phyloP scores from a whole-genome alignment of 2,113 vertebrate species.

The Corythornis vintsioides region DNA sequence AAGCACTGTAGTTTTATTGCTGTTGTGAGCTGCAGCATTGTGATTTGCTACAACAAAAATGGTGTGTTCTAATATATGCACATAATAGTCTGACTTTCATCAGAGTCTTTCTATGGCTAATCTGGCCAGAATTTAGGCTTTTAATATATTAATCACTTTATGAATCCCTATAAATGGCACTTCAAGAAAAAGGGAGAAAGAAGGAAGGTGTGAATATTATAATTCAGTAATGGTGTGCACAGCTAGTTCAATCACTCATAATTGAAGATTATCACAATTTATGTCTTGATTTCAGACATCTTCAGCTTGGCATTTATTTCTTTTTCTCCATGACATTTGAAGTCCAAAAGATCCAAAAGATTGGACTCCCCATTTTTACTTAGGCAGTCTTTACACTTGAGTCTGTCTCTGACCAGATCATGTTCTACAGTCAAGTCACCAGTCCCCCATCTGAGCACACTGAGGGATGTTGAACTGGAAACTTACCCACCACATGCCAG shows the following conservation, averaged over 20 bases:
- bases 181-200: neutral
- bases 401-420: neutral
- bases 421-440: neutral
- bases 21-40: neutral
- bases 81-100: neutral
- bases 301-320: conserved; percentile 5
- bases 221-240: neutral
- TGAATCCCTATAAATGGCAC: neutral
- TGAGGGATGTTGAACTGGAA: neutral
- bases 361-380: neutral
- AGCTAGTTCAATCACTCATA: neutral
- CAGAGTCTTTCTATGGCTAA: neutral
- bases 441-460: neutral
- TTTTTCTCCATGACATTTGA: neutral
- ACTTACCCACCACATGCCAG: neutral
- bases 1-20: neutral
- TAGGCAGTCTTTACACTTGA: neutral
- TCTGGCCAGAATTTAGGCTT: neutral
- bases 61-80: neutral
- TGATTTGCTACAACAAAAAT: neutral
- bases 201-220: neutral
- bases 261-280: neutral
- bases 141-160: neutral
- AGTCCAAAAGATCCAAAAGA: neutral
- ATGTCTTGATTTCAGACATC: neutral